Conservation (phyloP, 2,113 vertebrate genomes). For the Suncus etruscus region DNA sequence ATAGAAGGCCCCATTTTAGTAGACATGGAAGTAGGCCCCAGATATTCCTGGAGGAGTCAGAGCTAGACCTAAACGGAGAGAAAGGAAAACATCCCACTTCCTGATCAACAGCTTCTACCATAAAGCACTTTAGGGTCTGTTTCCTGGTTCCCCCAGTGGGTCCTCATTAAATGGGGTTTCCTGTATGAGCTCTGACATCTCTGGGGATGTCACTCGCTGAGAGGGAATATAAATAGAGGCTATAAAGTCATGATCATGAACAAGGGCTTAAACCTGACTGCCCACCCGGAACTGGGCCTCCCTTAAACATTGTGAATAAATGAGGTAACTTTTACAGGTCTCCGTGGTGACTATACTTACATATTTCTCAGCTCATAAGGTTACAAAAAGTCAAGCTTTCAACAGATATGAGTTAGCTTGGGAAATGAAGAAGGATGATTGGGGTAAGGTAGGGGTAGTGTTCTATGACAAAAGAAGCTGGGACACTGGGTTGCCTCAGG, state of each 20-base stretch:
- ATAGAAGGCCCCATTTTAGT: background rate
- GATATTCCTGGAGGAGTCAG: background rate
- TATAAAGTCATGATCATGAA: conserved; percentile 31
- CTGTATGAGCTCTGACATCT: conserved; percentile 34
- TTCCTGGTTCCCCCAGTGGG: conserved; percentile 67
- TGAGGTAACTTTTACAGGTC: background rate
- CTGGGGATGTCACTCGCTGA: background rate
- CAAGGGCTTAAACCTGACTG: conserved; percentile 28
- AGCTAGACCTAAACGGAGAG: background rate
- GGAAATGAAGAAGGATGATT: background rate
- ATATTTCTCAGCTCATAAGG: background rate
- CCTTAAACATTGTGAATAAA: background rate
- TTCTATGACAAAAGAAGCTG: conserved; percentile 16
- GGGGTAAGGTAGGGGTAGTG: no score
- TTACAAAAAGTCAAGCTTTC: background rate
- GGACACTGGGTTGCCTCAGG: background rate
- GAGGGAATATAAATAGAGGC: background rate
- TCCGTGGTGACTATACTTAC: background rate
- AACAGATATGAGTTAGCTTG: background rate
- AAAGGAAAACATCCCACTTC: conserved; percentile 64
- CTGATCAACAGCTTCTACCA: conserved; percentile 55
- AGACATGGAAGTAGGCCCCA: background rate
- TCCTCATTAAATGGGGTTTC: conserved; percentile 66
- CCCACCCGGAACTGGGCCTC: background rate
- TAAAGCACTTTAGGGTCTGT: conserved; percentile 41